A percentile compares a stretch with the other conserved stretches of the same genome.
Conservation (phyloP, 2,797 vertebrate species). For the Oreonectes daqikongensis region DNA sequence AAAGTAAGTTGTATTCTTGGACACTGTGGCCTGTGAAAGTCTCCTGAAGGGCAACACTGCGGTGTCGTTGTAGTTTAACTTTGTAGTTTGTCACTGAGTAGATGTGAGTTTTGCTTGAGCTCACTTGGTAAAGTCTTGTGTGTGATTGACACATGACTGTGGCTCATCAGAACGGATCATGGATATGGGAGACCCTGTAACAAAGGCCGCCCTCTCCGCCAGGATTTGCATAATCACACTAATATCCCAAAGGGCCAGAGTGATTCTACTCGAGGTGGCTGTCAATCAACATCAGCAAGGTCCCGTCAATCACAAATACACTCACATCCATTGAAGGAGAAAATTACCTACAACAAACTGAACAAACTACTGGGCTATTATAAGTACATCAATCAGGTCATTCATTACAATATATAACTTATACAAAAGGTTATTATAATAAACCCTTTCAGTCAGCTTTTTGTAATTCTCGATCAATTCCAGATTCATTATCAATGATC, state of each 20-base stretch:
- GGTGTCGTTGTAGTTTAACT: background rate
- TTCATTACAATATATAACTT: background rate
- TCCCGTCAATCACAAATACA: conserved; percentile 58
- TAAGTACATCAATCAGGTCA: background rate
- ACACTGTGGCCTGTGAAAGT: background rate
- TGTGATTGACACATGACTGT: conserved; percentile 65
- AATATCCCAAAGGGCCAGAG: conserved; percentile 62
- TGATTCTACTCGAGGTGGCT: conserved; percentile 56
- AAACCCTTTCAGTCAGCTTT: no score
- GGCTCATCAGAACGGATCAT: conserved; percentile 59
- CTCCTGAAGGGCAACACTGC: background rate
- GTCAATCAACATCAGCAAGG: conserved; percentile 65
- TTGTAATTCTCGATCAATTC: no score
- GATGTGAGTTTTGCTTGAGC: conserved; percentile 5
- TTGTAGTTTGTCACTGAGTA: conserved; percentile 15
- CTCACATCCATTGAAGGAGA: conserved; percentile 3
- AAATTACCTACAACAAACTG: conserved; percentile 20
- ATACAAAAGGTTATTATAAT: background rate
- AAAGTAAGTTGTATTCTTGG: background rate
- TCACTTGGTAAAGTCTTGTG: conserved; percentile 52
- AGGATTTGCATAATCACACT: conserved; percentile 71
- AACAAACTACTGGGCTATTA: background rate
- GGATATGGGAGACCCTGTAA: conserved; percentile 50
- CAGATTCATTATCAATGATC: no score
- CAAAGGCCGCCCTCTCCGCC: conserved; percentile 46